These are phyloP conservation scores for Spodoptera picta DNA, from an alignment of 2,888 invertebrate species.

Conservation along the genomic window DNA sequence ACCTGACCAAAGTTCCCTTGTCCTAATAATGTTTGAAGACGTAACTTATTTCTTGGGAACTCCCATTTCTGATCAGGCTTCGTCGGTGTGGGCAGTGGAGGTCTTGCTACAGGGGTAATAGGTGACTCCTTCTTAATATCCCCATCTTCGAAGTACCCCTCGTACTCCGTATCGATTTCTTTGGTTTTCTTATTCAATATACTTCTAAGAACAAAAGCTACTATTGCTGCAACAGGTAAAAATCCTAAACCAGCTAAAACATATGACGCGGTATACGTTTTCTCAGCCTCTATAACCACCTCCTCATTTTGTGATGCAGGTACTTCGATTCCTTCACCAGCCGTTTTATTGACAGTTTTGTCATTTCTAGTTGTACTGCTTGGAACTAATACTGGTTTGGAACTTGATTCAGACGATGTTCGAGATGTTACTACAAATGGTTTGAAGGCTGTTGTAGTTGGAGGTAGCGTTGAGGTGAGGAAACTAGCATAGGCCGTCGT, in stretches of 20 bases:
- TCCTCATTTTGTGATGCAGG: slow-evolving; percentile 79
- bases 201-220: slow-evolving; percentile 88
- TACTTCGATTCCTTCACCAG: slow-evolving; percentile 58
- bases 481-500: slow-evolving; percentile 50
- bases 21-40: slow-evolving; percentile 93
- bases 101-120: slow-evolving; percentile 87
- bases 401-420: slow-evolving; percentile 80
- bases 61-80: slow-evolving; percentile 91
- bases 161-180: slow-evolving; percentile 88
- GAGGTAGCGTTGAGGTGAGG: slow-evolving; percentile 52
- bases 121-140: slow-evolving; percentile 86
- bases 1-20: slow-evolving; percentile 96
- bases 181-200: slow-evolving; percentile 87
- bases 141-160: slow-evolving; percentile 89
- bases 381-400: slow-evolving; percentile 66
- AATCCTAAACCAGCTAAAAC: slow-evolving; percentile 90
- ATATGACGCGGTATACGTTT: slow-evolving; percentile 89
- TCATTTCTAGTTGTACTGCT: slow-evolving; percentile 59
- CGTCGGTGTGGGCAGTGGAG: slow-evolving; percentile 85
- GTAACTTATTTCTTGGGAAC: slow-evolving; percentile 93
- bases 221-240: slow-evolving; percentile 88
- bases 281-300: slow-evolving; percentile 88
- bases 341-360: slow-evolving; percentile 66
- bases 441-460: slow-evolving; percentile 66
- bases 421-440: slow-evolving; percentile 81